Evolutionary conservation across 2,797 vertebrate genomes (phyloP).

Genomic region (Sebastes itinus): DNA sequence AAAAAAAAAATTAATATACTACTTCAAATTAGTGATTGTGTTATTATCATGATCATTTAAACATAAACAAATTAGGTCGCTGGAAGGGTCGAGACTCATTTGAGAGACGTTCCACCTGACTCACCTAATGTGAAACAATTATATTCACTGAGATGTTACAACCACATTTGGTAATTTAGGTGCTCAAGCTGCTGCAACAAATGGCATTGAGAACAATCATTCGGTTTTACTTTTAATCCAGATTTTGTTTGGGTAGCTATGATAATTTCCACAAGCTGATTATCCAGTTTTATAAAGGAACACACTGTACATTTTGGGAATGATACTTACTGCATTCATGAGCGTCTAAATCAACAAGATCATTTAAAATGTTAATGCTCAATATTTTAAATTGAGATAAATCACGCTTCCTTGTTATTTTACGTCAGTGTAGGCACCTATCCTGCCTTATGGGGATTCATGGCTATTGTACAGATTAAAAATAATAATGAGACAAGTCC

Average conservation of each 20-base stretch:
- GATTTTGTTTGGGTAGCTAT: not conserved
- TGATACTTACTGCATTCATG: not conserved
- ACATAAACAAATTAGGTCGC: not conserved
- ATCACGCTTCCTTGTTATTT: not conserved
- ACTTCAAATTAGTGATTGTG: not conserved
- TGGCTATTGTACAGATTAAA: not conserved
- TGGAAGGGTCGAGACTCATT: not conserved
- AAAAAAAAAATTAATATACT: not conserved
- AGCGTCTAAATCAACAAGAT: not conserved
- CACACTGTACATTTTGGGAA: not conserved
- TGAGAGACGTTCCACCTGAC: not conserved
- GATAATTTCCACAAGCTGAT: not conserved
- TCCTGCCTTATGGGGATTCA: not conserved
- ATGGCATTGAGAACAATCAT: not conserved
- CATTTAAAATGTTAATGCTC: not conserved
- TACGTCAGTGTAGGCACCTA: not conserved
- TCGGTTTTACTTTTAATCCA: not conserved
- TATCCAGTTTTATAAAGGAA: not conserved
- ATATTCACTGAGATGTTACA: not conserved
- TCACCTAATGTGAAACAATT: constrained; percentile 2
- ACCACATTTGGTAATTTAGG: not conserved
- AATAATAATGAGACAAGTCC: not conserved
- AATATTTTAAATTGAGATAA: not conserved
- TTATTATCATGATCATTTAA: not conserved
- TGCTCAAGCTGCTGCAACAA: not conserved